Conservation (phyloP, 2,797 vertebrate species). For the Lacerta agilis region DNA sequence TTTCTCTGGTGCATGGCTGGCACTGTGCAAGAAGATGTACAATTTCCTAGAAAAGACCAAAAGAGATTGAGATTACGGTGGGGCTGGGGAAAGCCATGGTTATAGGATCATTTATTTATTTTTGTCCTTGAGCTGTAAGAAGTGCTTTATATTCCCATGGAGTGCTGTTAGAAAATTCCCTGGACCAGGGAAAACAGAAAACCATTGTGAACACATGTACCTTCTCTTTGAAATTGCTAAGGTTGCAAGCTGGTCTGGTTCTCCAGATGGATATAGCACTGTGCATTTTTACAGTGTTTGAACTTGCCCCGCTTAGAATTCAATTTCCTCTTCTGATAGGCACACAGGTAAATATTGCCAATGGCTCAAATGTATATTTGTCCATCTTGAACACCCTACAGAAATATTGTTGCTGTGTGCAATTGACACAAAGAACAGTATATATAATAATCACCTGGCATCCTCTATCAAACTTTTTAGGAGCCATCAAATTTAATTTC, state of each 20-base stretch:
- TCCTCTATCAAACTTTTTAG: slow-evolving; percentile 80
- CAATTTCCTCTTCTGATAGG: slow-evolving; percentile 69
- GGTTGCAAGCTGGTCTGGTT: slow-evolving; percentile 42
- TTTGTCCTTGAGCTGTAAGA: not conserved
- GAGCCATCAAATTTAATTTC: slow-evolving; percentile 89
- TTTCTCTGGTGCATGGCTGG: not conserved
- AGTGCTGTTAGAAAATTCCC: not conserved
- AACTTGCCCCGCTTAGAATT: slow-evolving; percentile 69
- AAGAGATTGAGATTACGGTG: not conserved
- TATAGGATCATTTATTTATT: not conserved
- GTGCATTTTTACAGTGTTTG: slow-evolving; percentile 63
- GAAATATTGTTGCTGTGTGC: slow-evolving; percentile 77
- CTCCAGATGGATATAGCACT: slow-evolving; percentile 46
- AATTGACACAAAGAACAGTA: slow-evolving; percentile 68
- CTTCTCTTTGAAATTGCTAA: slow-evolving; percentile 55
- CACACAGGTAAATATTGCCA: slow-evolving; percentile 66
- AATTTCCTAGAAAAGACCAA: not conserved
- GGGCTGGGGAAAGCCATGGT: not conserved
- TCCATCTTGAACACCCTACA: slow-evolving; percentile 71
- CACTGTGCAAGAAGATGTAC: not conserved
- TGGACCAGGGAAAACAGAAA: slow-evolving; percentile 31
- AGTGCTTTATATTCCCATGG: not conserved
- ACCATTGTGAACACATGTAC: not conserved
- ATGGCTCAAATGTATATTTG: slow-evolving; percentile 65
- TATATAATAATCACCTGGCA: slow-evolving; percentile 79